Conservation (phyloP, 2,888 invertebrate genomes). For the Platypus cylindrus region DNA sequence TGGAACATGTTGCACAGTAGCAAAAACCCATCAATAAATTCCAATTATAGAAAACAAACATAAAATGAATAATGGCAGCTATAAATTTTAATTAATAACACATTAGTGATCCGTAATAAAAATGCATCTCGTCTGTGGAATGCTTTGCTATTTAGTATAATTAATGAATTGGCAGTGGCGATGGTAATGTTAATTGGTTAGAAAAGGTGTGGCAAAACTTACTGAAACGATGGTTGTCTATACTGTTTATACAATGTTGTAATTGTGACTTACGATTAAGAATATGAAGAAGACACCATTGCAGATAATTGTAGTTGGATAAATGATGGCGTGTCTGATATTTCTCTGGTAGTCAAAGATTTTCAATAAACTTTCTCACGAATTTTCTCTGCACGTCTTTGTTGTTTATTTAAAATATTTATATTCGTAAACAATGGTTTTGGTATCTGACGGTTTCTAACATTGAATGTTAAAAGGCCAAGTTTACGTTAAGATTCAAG, state of each 20-base stretch:
- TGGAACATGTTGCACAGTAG: background rate
- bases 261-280: slow-evolving; percentile 24
- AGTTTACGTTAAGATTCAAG: too few species aligned
- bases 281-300: slow-evolving; percentile 24
- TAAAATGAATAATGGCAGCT: slow-evolving; percentile 11
- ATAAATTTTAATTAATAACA: slow-evolving; percentile 18
- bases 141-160: slow-evolving; percentile 19
- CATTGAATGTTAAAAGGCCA: too few species aligned
- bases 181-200: slow-evolving; percentile 23
- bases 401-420: too few species aligned
- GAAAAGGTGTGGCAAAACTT: slow-evolving; percentile 19
- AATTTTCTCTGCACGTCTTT: too few species aligned
- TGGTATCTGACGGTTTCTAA: too few species aligned
- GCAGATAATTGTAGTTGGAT: slow-evolving; percentile 23
- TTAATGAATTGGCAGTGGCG: slow-evolving; percentile 21
- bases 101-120: slow-evolving; percentile 14
- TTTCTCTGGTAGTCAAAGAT: too few species aligned
- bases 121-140: slow-evolving; percentile 12
- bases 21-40: slow-evolving; percentile 7
- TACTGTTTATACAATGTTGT: slow-evolving; percentile 16
- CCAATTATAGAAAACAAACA: slow-evolving; percentile 8
- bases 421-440: too few species aligned
- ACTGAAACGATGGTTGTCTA: slow-evolving; percentile 10
- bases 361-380: too few species aligned
- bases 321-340: too few species aligned